Conservation (phyloP, 2,113 vertebrate genomes). For the Anser brachyrhynchus region DNA sequence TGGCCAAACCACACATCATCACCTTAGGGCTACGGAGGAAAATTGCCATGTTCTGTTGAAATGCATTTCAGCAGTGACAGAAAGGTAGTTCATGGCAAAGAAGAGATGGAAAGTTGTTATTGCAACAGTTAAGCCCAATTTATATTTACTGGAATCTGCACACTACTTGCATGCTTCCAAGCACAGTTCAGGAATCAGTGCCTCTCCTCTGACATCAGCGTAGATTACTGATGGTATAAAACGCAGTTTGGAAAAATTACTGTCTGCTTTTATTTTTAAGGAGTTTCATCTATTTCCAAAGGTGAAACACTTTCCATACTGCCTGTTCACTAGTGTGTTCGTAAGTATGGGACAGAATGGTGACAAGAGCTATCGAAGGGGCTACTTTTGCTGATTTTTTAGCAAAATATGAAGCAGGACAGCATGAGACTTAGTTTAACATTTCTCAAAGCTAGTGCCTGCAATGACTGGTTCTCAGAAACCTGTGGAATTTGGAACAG, state of each 20-base stretch:
- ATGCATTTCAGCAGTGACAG: not conserved
- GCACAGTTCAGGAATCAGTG: not conserved
- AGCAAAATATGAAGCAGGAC: not conserved
- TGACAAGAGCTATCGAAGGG: not conserved
- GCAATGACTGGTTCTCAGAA: not conserved
- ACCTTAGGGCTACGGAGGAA: slow-evolving; percentile 1
- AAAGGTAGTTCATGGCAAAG: not conserved
- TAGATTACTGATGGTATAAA: not conserved
- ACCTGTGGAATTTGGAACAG: not conserved
- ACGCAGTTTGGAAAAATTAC: not conserved
- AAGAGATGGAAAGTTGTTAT: not conserved
- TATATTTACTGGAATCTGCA: slow-evolving; percentile 10
- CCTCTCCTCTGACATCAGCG: slow-evolving; percentile 10
- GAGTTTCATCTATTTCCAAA: not conserved
- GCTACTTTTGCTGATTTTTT: not conserved
- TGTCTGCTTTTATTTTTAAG: not conserved
- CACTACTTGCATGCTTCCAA: not conserved
- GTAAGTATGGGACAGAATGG: not conserved
- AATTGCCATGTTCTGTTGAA: not conserved
- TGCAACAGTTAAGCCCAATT: not conserved
- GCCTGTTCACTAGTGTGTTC: not conserved
- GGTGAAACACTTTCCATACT: not conserved
- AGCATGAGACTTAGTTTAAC: not conserved
- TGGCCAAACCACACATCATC: slow-evolving; percentile 58
- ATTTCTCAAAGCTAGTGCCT: not conserved